These are phyloP conservation scores for Parthenolecanium corni DNA, from an alignment of 2,888 invertebrate species.

Conservation along the genomic window DNA sequence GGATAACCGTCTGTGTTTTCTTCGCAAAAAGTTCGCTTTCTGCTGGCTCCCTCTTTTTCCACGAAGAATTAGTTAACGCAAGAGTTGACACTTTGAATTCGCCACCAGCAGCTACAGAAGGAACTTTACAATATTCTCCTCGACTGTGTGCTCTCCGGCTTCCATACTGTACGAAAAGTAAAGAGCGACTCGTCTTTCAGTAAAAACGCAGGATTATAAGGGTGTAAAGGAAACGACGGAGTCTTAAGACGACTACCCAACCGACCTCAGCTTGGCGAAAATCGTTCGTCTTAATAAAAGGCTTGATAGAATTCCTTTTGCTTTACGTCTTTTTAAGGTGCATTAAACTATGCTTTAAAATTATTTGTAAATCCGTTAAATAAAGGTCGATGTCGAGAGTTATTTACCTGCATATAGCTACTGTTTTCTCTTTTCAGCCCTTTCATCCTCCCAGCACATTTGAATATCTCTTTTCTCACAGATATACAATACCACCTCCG, in stretches of 20 bases:
- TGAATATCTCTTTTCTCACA: too few species aligned
- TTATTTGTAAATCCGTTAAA: conserved; percentile 23
- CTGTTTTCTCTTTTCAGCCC: too few species aligned
- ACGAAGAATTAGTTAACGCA: conserved; percentile 25
- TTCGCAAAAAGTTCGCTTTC: background rate
- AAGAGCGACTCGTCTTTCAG: conserved; percentile 25
- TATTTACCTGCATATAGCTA: conserved; percentile 12
- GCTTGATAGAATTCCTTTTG: conserved; percentile 19
- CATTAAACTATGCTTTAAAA: conserved; percentile 21
- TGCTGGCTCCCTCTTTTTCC: conserved; percentile 2
- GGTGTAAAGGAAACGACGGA: conserved; percentile 8
- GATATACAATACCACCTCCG: too few species aligned
- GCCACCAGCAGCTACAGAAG: conserved; percentile 9
- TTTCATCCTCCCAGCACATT: too few species aligned
- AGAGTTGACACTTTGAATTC: conserved; percentile 27
- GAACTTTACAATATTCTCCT: conserved; percentile 23
- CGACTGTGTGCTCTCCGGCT: too few species aligned
- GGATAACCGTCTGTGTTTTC: conserved; percentile 14
- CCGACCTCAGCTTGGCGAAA: conserved; percentile 16
- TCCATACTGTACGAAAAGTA: background rate
- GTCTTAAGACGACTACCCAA: too few species aligned
- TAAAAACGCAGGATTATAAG: conserved; percentile 26
- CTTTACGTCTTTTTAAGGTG: conserved; percentile 13
- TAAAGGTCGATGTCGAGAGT: conserved; percentile 13
- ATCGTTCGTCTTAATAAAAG: conserved; percentile 23